Percentiles rank a stretch among this genome's conserved stretches.
Evolutionary conservation across 2,888 invertebrate species (phyloP).

Genomic region (Mayetiola destructor): DNA sequence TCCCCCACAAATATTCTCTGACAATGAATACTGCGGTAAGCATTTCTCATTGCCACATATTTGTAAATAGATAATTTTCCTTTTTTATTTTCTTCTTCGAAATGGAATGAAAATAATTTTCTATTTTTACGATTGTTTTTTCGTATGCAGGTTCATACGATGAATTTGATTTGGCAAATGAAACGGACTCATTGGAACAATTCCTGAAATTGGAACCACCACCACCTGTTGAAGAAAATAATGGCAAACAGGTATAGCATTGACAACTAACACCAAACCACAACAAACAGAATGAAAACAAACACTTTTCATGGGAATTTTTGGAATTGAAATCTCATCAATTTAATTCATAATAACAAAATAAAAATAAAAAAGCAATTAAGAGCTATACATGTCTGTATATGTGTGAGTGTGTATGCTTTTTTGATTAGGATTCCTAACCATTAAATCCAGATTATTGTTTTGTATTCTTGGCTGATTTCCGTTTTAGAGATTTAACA

Average conservation of each 20-base stretch:
- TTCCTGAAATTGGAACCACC: slow-evolving; percentile 60
- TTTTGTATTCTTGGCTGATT: neutral
- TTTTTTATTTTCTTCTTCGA: neutral
- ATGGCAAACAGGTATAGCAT: slow-evolving; percentile 22
- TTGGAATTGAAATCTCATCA: no score
- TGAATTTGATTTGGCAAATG: slow-evolving; percentile 80
- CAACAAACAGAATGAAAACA: neutral
- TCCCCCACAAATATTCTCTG: slow-evolving; percentile 87
- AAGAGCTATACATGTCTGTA: no score
- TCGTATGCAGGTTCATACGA: slow-evolving; percentile 66
- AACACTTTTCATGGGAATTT: no score
- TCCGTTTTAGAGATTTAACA: no score
- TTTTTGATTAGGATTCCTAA: neutral
- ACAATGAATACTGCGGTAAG: slow-evolving; percentile 48
- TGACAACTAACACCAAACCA: neutral
- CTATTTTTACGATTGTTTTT: slow-evolving; percentile 36
- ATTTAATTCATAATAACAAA: neutral
- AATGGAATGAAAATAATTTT: neutral
- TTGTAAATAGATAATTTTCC: neutral
- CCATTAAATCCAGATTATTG: neutral
- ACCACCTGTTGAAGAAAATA: slow-evolving; percentile 36
- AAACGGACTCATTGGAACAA: slow-evolving; percentile 75
- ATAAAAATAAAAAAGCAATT: neutral
- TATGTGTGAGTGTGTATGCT: no score
- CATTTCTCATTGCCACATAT: neutral